A percentile compares a stretch with the other conserved stretches of the same genome.
phyloP scores from a whole-genome alignment of 2,113 vertebrate genomes.

The Rhagologus leucostigma region DNA sequence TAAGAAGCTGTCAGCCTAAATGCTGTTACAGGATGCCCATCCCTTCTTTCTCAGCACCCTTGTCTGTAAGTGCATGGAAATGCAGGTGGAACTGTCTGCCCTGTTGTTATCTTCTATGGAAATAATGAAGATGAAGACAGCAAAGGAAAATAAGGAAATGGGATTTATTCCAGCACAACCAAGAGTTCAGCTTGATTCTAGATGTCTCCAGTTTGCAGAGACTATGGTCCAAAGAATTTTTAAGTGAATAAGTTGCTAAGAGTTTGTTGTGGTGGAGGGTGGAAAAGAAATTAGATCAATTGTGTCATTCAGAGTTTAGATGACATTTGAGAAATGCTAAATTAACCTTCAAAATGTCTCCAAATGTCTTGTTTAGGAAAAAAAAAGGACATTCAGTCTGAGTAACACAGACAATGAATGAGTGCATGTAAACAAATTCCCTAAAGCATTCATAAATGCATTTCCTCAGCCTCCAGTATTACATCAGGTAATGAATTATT shows the following conservation, averaged over 20 bases:
- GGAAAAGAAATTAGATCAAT: background rate
- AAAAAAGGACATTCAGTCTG: background rate
- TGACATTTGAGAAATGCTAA: slow-evolving; percentile 40
- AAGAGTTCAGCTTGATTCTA: background rate
- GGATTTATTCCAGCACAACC: background rate
- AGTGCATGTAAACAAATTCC: slow-evolving; percentile 8
- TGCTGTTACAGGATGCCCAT: background rate
- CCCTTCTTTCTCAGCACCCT: background rate
- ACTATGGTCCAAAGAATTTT: background rate
- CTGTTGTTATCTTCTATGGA: background rate
- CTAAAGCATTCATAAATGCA: background rate
- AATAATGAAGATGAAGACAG: background rate
- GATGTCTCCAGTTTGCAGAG: background rate
- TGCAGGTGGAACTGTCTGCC: background rate
- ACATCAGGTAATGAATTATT: slow-evolving; percentile 1
- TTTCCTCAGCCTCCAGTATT: background rate
- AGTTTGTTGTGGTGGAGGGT: background rate
- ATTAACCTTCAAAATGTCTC: slow-evolving; percentile 25
- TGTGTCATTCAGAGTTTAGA: background rate
- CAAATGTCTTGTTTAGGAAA: background rate
- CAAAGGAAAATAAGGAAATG: background rate
- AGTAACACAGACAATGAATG: background rate
- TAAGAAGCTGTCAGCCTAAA: background rate
- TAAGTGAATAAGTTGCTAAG: background rate
- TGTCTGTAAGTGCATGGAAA: background rate